phyloP scores from a whole-genome alignment of 2,888 invertebrate genomes.

The Volucella inanis region DNA sequence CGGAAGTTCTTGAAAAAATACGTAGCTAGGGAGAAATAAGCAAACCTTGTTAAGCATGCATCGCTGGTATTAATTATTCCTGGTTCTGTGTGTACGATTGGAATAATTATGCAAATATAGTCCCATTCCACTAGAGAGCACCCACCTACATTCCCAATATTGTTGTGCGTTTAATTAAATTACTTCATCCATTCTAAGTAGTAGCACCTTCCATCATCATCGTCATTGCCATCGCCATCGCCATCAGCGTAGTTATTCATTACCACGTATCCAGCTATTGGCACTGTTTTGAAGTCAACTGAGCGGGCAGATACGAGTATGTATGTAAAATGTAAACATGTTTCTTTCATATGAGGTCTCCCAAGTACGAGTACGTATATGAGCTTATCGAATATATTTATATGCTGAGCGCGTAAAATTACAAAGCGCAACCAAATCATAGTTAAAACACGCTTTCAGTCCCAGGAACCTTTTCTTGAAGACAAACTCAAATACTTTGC shows the following conservation, averaged over 20 bases:
- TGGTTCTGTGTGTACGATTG: constrained; percentile 38
- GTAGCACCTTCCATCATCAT: constrained; percentile 68
- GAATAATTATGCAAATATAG: constrained; percentile 68
- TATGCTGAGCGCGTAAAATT: constrained; percentile 61
- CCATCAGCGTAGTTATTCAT: constrained; percentile 8
- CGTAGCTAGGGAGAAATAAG: constrained; percentile 14
- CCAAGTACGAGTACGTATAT: constrained; percentile 4
- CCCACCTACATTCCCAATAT: constrained; percentile 70
- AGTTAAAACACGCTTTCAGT: constrained; percentile 28
- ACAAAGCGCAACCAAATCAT: constrained; percentile 66
- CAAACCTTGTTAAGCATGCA: constrained; percentile 46
- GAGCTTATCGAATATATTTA: constrained; percentile 27
- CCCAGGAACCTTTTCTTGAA: neutral
- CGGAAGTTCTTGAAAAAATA: constrained; percentile 59
- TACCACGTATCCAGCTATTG: neutral
- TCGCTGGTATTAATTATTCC: constrained; percentile 59
- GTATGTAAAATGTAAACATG: constrained; percentile 71
- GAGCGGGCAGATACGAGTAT: constrained; percentile 51
- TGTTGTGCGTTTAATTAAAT: constrained; percentile 73
- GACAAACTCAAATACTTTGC: constrained; percentile 27
- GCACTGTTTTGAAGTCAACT: constrained; percentile 34
- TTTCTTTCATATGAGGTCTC: constrained; percentile 63
- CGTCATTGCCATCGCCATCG: constrained; percentile 28
- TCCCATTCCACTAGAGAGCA: constrained; percentile 48
- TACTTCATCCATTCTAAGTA: constrained; percentile 73